Conservation (phyloP, 2,888 invertebrate genomes). For the Tipula lateralis region DNA sequence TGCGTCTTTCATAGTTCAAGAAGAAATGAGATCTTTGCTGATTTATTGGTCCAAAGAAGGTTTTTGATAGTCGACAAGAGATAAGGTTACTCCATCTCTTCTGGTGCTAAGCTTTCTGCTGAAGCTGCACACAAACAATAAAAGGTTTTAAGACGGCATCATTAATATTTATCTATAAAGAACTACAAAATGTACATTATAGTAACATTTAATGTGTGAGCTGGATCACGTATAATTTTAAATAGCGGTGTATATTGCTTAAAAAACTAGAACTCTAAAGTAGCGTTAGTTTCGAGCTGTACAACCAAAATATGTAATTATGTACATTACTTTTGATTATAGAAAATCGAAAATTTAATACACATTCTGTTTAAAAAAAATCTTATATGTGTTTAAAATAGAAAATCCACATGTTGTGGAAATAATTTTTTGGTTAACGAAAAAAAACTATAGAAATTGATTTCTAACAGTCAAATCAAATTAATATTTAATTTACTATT, state of each 20-base stretch:
- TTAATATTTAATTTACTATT: background rate
- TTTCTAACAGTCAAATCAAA: conserved; percentile 1
- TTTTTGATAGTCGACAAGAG: too few species aligned
- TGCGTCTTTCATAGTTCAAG: too few species aligned
- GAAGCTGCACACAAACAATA: too few species aligned
- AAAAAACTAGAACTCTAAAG: background rate
- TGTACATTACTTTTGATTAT: background rate
- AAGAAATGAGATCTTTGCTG: too few species aligned
- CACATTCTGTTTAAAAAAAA: background rate
- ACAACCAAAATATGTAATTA: background rate
- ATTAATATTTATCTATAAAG: too few species aligned
- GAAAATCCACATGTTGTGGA: conserved; percentile 9
- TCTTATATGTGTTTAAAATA: background rate
- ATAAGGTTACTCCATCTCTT: too few species aligned
- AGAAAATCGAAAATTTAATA: background rate
- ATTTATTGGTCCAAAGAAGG: too few species aligned
- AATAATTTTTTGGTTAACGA: background rate
- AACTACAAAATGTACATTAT: too few species aligned
- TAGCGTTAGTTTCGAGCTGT: background rate
- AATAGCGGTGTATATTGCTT: background rate
- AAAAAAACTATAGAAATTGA: background rate
- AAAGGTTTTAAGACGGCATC: too few species aligned
- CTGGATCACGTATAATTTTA: background rate
- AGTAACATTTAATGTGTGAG: background rate
- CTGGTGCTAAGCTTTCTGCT: too few species aligned